Conservation (phyloP, 2,113 vertebrate genomes). For the Caracal caracal region DNA sequence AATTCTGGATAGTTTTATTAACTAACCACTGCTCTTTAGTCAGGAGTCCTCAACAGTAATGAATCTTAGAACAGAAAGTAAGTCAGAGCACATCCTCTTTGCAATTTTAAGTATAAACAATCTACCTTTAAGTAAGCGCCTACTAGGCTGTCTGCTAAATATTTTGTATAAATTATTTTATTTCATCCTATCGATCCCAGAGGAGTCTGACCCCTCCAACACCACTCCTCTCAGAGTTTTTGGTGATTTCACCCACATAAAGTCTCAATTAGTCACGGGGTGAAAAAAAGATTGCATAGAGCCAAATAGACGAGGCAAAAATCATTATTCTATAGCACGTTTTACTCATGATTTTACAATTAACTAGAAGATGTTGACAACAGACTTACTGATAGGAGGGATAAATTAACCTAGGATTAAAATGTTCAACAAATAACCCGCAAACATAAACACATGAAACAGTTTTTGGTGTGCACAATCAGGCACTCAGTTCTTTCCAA, state of each 20-base stretch:
- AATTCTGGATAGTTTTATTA: conserved; percentile 13
- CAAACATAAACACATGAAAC: neutral
- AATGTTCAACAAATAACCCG: conserved; percentile 21
- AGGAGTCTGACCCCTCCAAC: neutral
- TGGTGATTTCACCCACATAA: neutral
- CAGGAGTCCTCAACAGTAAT: neutral
- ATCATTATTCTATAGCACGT: neutral
- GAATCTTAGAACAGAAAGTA: neutral
- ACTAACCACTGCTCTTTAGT: neutral
- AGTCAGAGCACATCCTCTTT: neutral
- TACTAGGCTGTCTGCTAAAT: neutral
- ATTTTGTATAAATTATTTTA: neutral
- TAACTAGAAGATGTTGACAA: neutral
- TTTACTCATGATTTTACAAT: neutral
- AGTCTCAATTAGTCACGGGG: neutral
- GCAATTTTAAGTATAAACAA: neutral
- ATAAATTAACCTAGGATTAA: neutral
- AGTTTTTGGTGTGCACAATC: neutral
- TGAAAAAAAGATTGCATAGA: neutral
- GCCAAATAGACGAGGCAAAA: neutral
- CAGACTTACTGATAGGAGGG: neutral
- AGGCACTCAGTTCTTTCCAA: neutral
- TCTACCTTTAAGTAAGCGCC: neutral
- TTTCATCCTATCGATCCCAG: neutral
- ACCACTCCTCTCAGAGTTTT: neutral